These are phyloP conservation scores for Phanerotoma sp. DNA, from an alignment of 2,888 invertebrate genomes.

Conservation along the genomic window DNA sequence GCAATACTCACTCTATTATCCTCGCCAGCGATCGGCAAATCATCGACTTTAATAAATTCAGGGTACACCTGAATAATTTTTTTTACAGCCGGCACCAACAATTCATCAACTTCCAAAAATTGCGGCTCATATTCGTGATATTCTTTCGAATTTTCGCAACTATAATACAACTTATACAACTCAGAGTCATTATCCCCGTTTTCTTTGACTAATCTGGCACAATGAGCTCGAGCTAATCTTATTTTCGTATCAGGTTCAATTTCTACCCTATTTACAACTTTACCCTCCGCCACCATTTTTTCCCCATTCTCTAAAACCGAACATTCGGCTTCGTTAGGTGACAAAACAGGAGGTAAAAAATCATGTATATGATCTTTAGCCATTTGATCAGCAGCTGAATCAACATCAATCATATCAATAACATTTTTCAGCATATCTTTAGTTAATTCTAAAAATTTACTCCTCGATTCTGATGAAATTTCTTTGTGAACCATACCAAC, in stretches of 20 bases:
- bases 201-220: constrained; percentile 65
- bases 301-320: constrained; percentile 76
- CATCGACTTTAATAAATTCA: constrained; percentile 70
- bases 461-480: constrained; percentile 57
- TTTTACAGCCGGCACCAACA: constrained; percentile 70
- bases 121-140: constrained; percentile 82
- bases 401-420: constrained; percentile 59
- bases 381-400: constrained; percentile 84
- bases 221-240: constrained; percentile 60
- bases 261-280: constrained; percentile 67
- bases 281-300: constrained; percentile 65
- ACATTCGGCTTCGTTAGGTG: constrained; percentile 66
- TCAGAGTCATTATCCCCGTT: constrained; percentile 62
- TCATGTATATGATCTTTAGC: constrained; percentile 82
- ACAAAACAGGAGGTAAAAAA: constrained; percentile 81
- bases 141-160: constrained; percentile 80
- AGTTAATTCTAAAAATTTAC: constrained; percentile 58
- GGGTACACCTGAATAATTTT: constrained; percentile 76
- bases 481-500: constrained; percentile 70
- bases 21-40: constrained; percentile 68
- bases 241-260: constrained; percentile 67
- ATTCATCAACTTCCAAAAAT: constrained; percentile 72
- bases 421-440: constrained; percentile 51
- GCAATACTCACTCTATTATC: constrained; percentile 64
- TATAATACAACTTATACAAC: constrained; percentile 77